phyloP scores from a whole-genome alignment of 2,797 vertebrate genomes.

The Cynopterus sphinx region DNA sequence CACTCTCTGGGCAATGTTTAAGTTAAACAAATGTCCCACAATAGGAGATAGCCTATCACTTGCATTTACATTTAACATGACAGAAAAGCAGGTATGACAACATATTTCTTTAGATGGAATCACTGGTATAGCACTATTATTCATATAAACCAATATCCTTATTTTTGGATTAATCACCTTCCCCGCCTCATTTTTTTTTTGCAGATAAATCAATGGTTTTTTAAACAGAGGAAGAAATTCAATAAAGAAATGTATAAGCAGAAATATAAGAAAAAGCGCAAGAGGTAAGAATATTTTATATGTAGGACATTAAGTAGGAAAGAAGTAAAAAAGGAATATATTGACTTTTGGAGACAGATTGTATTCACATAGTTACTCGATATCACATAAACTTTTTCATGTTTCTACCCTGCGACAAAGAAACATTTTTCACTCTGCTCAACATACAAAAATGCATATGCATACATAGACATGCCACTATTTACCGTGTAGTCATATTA shows the following conservation, averaged over 20 bases:
- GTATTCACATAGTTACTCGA: neutral
- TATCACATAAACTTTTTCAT: neutral
- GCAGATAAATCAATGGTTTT: constrained; percentile 44
- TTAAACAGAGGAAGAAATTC: constrained; percentile 15
- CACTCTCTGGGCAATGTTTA: constrained; percentile 37
- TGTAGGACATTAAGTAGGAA: neutral
- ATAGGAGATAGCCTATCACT: neutral
- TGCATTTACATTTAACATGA: constrained; percentile 21
- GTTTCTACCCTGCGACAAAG: neutral
- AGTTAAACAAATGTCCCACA: neutral
- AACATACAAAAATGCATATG: neutral
- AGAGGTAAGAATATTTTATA: neutral
- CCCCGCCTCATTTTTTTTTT: neutral
- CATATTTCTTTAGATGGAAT: neutral
- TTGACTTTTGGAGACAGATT: neutral
- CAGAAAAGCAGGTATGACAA: neutral
- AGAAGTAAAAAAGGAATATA: neutral
- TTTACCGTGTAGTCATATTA: neutral
- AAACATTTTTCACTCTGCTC: neutral
- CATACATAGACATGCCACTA: neutral
- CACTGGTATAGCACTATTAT: neutral
- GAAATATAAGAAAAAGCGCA: neutral
- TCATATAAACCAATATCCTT: neutral
- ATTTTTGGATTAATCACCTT: neutral
- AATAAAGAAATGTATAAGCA: neutral